A percentile compares a stretch with the other conserved stretches of the same genome.
Conservation (phyloP, 1,140 invertebrate genomes). For the Ectropis grisescens region DNA sequence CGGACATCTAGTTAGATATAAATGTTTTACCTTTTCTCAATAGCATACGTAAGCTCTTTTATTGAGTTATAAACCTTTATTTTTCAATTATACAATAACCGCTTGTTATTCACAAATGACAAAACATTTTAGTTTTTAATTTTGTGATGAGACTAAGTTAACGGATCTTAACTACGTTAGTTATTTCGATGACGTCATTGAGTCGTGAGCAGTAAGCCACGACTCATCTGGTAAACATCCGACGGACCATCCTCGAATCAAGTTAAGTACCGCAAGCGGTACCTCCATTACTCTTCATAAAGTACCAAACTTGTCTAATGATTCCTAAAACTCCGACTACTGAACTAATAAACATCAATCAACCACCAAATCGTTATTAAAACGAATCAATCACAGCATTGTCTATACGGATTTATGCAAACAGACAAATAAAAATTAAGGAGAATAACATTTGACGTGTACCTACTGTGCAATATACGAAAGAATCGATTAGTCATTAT, state of each 20-base stretch:
- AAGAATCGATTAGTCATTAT: constrained; percentile 69
- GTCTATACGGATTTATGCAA: constrained; percentile 65
- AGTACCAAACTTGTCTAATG: constrained; percentile 52
- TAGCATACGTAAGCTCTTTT: too few relatives aligned
- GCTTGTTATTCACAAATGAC: too few relatives aligned
- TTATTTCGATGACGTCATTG: too few relatives aligned
- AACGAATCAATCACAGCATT: constrained; percentile 60
- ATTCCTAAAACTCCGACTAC: constrained; percentile 65
- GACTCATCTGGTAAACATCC: constrained; percentile 37
- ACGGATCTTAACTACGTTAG: too few relatives aligned
- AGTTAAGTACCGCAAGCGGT: constrained; percentile 46
- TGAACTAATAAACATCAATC: constrained; percentile 69
- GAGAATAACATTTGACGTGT: constrained; percentile 64
- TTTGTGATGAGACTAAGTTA: too few relatives aligned
- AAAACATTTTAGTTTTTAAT: too few relatives aligned
- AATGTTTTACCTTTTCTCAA: too few relatives aligned
- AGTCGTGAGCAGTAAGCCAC: constrained; percentile 23
- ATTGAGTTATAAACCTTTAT: too few relatives aligned
- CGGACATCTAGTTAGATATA: too few relatives aligned
- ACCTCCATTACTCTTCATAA: constrained; percentile 63
- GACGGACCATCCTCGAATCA: constrained; percentile 47
- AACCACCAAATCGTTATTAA: constrained; percentile 57
- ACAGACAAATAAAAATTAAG: constrained; percentile 60
- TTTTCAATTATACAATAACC: too few relatives aligned
- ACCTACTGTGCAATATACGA: constrained; percentile 69